These are phyloP conservation scores for Zaprionus nigranus DNA, from an alignment of 1,140 invertebrate genomes.

Conservation along the genomic window DNA sequence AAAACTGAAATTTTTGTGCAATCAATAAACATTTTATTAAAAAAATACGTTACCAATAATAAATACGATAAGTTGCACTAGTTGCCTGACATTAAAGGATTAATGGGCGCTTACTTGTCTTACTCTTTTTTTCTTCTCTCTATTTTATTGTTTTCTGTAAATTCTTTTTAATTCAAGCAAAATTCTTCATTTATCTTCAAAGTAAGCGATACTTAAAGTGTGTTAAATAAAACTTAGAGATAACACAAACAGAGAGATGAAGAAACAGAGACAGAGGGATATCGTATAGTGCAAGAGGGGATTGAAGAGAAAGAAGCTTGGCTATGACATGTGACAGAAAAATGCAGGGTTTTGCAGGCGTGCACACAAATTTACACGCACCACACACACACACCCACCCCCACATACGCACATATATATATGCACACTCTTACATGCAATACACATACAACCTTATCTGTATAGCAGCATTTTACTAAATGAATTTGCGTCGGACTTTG, in stretches of 20 bases:
- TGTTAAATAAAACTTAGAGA: constrained; percentile 1
- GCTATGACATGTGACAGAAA: constrained; percentile 48
- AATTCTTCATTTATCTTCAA: background rate
- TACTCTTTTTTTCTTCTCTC: background rate
- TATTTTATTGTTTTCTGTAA: background rate
- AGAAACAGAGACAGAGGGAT: background rate
- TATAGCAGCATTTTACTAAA: constrained; percentile 32
- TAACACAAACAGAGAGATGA: background rate
- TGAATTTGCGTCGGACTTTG: constrained; percentile 37
- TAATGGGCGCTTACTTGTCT: background rate
- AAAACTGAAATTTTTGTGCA: background rate
- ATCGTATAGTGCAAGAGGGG: background rate
- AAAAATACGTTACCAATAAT: background rate
- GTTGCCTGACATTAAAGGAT: background rate
- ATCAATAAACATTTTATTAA: background rate
- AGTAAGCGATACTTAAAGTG: background rate
- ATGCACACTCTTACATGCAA: background rate
- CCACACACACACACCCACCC: constrained; percentile 6
- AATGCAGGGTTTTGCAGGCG: constrained; percentile 49
- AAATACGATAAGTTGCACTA: background rate
- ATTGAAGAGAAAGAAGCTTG: background rate
- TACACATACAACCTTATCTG: background rate
- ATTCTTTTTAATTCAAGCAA: background rate
- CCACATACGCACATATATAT: constrained; percentile 2
- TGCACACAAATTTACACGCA: constrained; percentile 5